Conservation (phyloP, 2,888 invertebrate species). For the Lithosia quadra region DNA sequence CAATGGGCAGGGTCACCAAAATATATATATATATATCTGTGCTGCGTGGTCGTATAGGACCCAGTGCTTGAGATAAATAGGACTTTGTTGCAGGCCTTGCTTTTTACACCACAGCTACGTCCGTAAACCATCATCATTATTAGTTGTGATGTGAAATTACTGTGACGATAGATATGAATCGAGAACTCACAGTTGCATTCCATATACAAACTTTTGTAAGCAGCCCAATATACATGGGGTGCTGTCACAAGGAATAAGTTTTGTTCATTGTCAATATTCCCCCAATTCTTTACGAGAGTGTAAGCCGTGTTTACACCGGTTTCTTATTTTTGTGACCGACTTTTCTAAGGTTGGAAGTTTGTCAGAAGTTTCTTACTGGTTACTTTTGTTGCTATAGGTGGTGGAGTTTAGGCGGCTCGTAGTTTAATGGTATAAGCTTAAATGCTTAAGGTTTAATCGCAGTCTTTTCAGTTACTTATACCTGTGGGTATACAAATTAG, state of each 20-base stretch:
- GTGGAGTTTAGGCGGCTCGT: not conserved
- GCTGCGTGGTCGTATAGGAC: too few species aligned
- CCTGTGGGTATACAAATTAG: too few species aligned
- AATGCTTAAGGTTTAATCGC: not conserved
- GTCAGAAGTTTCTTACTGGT: constrained; percentile 8
- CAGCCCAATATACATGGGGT: constrained; percentile 38
- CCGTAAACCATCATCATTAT: not conserved
- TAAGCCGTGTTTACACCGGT: constrained; percentile 19
- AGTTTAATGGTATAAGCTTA: not conserved
- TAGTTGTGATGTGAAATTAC: not conserved
- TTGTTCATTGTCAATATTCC: constrained; percentile 52
- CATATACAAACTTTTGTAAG: constrained; percentile 33
- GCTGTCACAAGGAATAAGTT: constrained; percentile 55
- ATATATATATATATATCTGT: too few species aligned
- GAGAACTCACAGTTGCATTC: constrained; percentile 13
- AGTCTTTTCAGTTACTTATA: not conserved
- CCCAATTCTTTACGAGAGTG: constrained; percentile 42
- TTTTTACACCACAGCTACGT: too few species aligned
- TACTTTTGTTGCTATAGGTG: not conserved
- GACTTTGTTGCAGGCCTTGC: too few species aligned
- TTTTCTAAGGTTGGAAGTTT: constrained; percentile 14
- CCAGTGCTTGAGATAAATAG: too few species aligned
- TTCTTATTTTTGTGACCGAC: constrained; percentile 20
- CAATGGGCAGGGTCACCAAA: too few species aligned
- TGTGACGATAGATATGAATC: not conserved